phyloP scores from a whole-genome alignment of 2,888 invertebrate species.

The Parapristionchus giblindavisi region DNA sequence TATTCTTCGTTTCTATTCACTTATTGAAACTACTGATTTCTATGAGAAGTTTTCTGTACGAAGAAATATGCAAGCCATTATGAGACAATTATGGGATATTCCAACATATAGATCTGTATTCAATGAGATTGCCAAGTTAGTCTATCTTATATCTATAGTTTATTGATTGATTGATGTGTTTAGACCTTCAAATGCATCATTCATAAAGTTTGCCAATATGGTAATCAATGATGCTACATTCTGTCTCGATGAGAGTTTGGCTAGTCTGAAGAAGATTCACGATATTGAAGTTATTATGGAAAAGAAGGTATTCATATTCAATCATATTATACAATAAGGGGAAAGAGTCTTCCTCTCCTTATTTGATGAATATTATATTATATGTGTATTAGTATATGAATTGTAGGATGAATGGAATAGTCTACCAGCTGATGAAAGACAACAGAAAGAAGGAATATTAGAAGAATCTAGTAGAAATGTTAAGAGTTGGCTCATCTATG shows the following conservation, averaged over 20 bases:
- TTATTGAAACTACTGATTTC: conserved; percentile 81
- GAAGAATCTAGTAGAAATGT: conserved; percentile 70
- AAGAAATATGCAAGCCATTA: conserved; percentile 88
- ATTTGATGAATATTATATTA: too few relatives aligned
- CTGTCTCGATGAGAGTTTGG: conserved; percentile 90
- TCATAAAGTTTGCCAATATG: conserved; percentile 92
- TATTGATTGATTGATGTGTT: conserved; percentile 29
- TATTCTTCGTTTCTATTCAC: conserved; percentile 97
- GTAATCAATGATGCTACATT: conserved; percentile 97
- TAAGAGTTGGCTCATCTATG: conserved; percentile 71
- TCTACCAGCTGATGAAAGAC: conserved; percentile 51
- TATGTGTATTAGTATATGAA: background rate
- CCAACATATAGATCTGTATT: conserved; percentile 86
- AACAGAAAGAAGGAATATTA: conserved; percentile 49
- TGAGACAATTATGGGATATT: conserved; percentile 91
- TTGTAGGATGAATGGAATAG: conserved; percentile 64
- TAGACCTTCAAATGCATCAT: conserved; percentile 71
- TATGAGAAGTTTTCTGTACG: conserved; percentile 99
- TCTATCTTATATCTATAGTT: conserved; percentile 22
- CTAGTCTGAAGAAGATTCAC: conserved; percentile 80
- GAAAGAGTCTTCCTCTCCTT: too few relatives aligned
- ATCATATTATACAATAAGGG: too few relatives aligned
- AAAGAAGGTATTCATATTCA: conserved; percentile 71
- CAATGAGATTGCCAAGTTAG: conserved; percentile 83
- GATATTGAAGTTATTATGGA: conserved; percentile 86